Percentiles rank a stretch among this genome's conserved stretches.
Evolutionary conservation across 2,113 vertebrate species (phyloP).

Genomic region (Myocastor coypus): DNA sequence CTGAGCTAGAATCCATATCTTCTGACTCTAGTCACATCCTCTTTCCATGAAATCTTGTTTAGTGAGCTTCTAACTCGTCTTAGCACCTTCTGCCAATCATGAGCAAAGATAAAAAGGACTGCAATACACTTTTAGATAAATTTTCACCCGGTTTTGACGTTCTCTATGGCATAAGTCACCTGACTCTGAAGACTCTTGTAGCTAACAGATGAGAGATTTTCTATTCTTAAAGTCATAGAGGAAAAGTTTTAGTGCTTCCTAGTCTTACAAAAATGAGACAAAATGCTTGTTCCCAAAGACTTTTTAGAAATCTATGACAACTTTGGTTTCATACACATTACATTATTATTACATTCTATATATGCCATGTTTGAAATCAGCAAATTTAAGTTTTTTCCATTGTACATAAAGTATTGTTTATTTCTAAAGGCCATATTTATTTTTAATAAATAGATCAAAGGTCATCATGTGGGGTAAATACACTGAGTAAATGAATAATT

Average conservation of each 20-base stretch:
- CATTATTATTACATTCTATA: slow-evolving; percentile 23
- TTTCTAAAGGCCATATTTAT: slow-evolving; percentile 48
- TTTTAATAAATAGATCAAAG: slow-evolving; percentile 45
- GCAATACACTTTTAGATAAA: slow-evolving; percentile 49
- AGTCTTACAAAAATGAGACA: slow-evolving; percentile 72
- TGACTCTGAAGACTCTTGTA: slow-evolving; percentile 39
- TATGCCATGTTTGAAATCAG: slow-evolving; percentile 46
- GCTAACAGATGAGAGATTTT: slow-evolving; percentile 52
- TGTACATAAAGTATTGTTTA: slow-evolving; percentile 21
- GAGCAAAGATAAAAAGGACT: background rate
- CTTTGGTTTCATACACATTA: slow-evolving; percentile 44
- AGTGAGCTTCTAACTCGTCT: background rate
- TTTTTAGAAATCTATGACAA: slow-evolving; percentile 20
- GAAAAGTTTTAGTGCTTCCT: slow-evolving; percentile 64
- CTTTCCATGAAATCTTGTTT: slow-evolving; percentile 12
- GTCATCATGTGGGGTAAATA: background rate
- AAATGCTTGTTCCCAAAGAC: slow-evolving; percentile 65
- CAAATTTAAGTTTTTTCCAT: background rate
- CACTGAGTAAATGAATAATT: slow-evolving; percentile 38
- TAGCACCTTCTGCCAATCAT: background rate
- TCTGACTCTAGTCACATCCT: slow-evolving; percentile 26
- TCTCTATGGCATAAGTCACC: slow-evolving; percentile 42
- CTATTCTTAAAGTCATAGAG: slow-evolving; percentile 65
- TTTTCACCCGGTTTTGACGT: slow-evolving; percentile 56
- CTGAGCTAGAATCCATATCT: background rate